phyloP scores from a whole-genome alignment of 2,797 vertebrate species.

The Catostomus latipinnis region DNA sequence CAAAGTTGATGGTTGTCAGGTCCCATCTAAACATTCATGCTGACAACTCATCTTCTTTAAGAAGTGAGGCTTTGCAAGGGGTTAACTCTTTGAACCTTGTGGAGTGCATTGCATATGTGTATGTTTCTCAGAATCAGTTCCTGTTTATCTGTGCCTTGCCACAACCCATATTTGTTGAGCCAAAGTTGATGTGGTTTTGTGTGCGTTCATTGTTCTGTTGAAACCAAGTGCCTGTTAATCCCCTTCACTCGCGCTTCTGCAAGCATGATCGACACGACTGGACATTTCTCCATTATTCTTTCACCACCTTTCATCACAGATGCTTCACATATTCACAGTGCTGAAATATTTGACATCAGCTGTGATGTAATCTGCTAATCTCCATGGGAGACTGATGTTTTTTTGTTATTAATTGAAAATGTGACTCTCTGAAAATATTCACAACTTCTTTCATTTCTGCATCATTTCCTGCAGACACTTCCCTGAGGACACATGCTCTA shows the following conservation, averaged over 20 bases:
- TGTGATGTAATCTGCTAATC: neutral
- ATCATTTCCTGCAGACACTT: slow-evolving; percentile 42
- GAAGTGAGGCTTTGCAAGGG: slow-evolving; percentile 56
- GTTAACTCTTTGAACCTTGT: slow-evolving; percentile 22
- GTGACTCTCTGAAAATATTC: slow-evolving; percentile 60
- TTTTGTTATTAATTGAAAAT: slow-evolving; percentile 16
- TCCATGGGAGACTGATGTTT: slow-evolving; percentile 5
- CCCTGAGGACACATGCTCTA: slow-evolving; percentile 50
- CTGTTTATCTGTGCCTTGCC: slow-evolving; percentile 57
- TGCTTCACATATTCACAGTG: too few relatives aligned
- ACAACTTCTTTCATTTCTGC: slow-evolving; percentile 38
- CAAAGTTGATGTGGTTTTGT: slow-evolving; percentile 62
- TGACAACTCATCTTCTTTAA: slow-evolving; percentile 40
- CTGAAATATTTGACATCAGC: neutral
- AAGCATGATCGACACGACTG: neutral
- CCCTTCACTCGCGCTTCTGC: neutral
- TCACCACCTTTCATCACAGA: too few relatives aligned
- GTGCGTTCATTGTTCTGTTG: slow-evolving; percentile 31
- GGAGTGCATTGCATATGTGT: slow-evolving; percentile 34
- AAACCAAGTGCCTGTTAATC: slow-evolving; percentile 20
- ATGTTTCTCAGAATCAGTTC: slow-evolving; percentile 58
- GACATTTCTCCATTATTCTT: neutral
- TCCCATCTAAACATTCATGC: slow-evolving; percentile 2
- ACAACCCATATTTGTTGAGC: slow-evolving; percentile 64
- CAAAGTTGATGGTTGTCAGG: slow-evolving; percentile 15